Base-by-base conservation (phyloP, 2,888 invertebrate species). In the Acrobasis consociella region DNA sequence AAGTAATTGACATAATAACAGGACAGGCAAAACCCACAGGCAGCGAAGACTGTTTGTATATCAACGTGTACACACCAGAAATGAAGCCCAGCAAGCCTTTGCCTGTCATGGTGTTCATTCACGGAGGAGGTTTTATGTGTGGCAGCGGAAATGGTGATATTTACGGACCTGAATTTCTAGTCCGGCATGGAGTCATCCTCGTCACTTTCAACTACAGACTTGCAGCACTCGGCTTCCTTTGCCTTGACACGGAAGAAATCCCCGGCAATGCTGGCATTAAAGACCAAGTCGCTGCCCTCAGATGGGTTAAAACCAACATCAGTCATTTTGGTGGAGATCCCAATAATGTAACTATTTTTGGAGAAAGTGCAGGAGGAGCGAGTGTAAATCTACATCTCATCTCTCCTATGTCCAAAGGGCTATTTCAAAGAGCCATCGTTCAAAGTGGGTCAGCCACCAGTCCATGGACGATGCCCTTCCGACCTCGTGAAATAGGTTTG, bases 391-490 rank as follows among this genome's bases (percentile, higher is more conserved):
- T 73, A 49, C 91, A 90, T 69, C 70, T 91, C 9, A 65, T 89
- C 22, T 93, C 93, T 1, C 90, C 91, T 0, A 87, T 92, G 87
- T 81, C 82, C 9, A 84, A 82, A 76, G 89, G 86, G 1, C 74
- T 93, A 0, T 91, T 91, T 31, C 81, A 79, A 46, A 82, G 82
- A 67, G 89, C 93, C 1, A 96, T 97, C 51, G 89, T 94, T 1
- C 95, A 96, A 75, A 96, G 96, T 71, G 96, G 96, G 0, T 94
- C 94, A 0, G 88, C 94, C 0, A 85, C 94, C 15, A 91, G 93
- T 0, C 94, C 94, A 93, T 80, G 78, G 78, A 89, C 94, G 0
- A 85, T 83, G 56, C 83, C 69, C 0, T 72, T 71, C 9, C 76
- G 94, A 31, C 93, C 94, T 0, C 89, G 93, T 16, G 94, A 94